Base-by-base conservation (phyloP, 2,113 vertebrate species). In the Phalacrocorax aristotelis region DNA sequence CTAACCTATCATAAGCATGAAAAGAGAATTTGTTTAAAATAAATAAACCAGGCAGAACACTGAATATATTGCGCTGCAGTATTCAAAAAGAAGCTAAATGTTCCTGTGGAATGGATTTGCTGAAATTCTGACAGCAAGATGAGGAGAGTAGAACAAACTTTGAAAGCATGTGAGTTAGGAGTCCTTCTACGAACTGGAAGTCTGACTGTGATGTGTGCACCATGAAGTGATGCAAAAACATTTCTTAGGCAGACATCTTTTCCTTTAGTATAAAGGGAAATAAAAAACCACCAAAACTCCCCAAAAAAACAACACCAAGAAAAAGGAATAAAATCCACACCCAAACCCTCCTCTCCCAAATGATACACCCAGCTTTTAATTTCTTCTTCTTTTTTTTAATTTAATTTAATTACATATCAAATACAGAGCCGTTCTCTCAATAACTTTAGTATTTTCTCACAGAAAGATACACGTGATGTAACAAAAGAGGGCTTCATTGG, bases 381-480 rank as follows among this genome's bases (percentile, higher is more conserved):
- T 30, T 38, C 9, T 57, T 48, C 25, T 21, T 9, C 54, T 30
- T 68, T 26, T 42, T 54, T 74, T 52, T 26, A 44, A 44, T 44
- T 44, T 44, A 44, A 44, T 44, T 44, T 44, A 65, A 66, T 74
- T 69, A 49, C 2, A 0, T 36, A 58, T 25, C 38, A 62, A 46
- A 49, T 40, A 46, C 22, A 48, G 34, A 38, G 34, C 9, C 62
- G 38, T 44, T 57, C 7, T 42, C 30, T 68, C 29, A 74, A 51
- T 51, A 69, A 60, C 60, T 82, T 44, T 38, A 46, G 10, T 54
- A 9, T 49, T 46, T 75, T 51, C 36, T 51, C 20, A 51, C 42
- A 44, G 13, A 22, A 25, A 36, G 51, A 34, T n/a, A 48, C 9
- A 15, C 1, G 2, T 0, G 0, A 30, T 57, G 14, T 54, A 65